Percentiles rank a stretch among this genome's conserved stretches.
Evolutionary conservation across 2,888 invertebrate species (phyloP).

Genomic region (Leucoma salicis): DNA sequence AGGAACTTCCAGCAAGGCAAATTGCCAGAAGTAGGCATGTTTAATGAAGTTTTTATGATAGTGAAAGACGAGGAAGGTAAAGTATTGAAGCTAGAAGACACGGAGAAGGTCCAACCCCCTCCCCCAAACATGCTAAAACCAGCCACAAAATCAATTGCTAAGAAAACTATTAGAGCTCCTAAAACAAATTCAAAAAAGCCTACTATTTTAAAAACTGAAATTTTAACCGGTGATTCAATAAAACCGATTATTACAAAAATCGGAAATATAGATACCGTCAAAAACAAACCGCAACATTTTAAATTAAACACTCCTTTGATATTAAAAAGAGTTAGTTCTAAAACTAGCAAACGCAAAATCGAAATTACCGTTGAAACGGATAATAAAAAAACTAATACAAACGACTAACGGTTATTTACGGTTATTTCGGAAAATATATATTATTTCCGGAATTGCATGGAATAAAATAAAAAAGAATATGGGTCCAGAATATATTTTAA

Average conservation of each 20-base stretch:
- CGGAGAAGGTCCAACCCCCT: too few relatives aligned
- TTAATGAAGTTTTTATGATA: conserved; percentile 40
- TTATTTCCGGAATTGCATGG: background rate
- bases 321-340: conserved; percentile 8
- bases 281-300: conserved; percentile 13
- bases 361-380: conserved; percentile 6
- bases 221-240: background rate
- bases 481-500: background rate
- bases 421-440: conserved; percentile 1
- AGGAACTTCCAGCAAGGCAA: conserved; percentile 27
- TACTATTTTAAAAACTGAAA: conserved; percentile 3
- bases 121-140: conserved; percentile 7
- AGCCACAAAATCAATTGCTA: background rate
- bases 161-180: background rate
- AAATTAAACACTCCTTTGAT: conserved; percentile 19
- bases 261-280: background rate
- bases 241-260: background rate
- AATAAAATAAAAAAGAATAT: background rate
- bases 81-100: conserved; percentile 10
- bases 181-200: background rate
- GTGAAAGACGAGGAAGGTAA: conserved; percentile 42
- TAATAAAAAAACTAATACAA: conserved; percentile 6
- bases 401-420: conserved; percentile 1
- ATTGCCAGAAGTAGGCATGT: conserved; percentile 7
- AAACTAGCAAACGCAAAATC: conserved; percentile 20